Conservation (phyloP, 2,113 vertebrate species). For the Chinchilla lanigera region DNA sequence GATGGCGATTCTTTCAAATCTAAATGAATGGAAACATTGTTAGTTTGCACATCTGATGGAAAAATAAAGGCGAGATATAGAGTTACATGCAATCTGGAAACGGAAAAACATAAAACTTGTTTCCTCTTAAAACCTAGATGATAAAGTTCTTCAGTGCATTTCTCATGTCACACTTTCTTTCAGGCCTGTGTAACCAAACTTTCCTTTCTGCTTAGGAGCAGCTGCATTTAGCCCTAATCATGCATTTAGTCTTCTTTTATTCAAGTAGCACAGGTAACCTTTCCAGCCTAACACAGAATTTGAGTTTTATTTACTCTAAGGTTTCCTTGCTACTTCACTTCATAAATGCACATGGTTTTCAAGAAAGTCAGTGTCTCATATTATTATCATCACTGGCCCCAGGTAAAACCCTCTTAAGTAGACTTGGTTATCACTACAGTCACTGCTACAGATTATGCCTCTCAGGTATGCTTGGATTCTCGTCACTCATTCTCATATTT, state of each 20-base stretch:
- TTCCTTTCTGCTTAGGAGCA: background rate
- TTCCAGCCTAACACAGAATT: background rate
- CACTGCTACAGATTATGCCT: background rate
- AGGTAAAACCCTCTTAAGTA: background rate
- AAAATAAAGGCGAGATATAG: background rate
- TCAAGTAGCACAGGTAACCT: background rate
- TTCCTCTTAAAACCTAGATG: background rate
- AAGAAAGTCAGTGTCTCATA: background rate
- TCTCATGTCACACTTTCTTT: background rate
- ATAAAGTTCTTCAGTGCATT: background rate
- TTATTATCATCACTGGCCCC: background rate
- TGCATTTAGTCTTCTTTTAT: background rate
- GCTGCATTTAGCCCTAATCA: background rate
- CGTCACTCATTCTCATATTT: background rate
- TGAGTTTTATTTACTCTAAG: background rate
- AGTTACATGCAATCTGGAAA: background rate
- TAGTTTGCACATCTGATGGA: slow-evolving; percentile 8
- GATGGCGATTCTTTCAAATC: slow-evolving; percentile 59
- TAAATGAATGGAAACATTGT: slow-evolving; percentile 63
- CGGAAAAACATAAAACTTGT: background rate
- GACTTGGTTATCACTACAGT: background rate
- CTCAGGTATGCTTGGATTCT: background rate
- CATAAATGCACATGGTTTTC: background rate
- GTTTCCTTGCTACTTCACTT: background rate
- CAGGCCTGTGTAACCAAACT: background rate